Evolutionary conservation across 2,888 invertebrate genomes (phyloP).

Genomic region (Charanyca ferruginea): DNA sequence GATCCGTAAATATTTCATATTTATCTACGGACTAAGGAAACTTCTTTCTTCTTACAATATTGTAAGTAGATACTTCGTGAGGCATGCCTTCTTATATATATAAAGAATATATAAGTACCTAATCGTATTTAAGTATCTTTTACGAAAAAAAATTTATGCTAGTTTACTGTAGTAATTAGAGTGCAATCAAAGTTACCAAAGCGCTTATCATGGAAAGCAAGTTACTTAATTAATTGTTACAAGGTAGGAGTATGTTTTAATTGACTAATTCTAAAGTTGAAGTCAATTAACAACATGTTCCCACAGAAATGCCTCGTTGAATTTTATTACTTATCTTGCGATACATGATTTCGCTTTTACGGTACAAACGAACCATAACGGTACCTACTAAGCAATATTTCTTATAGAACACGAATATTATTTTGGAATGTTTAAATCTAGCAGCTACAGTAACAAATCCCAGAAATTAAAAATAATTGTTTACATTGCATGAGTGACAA

Average conservation of each 20-base stretch:
- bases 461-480: conserved; percentile 21
- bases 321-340: conserved; percentile 53
- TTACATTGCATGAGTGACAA: conserved; percentile 35
- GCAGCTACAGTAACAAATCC: conserved; percentile 1
- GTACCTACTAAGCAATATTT: conserved; percentile 51
- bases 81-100: not conserved
- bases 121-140: not conserved
- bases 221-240: conserved; percentile 37
- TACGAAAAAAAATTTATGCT: not conserved
- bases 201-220: conserved; percentile 30
- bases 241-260: conserved; percentile 48
- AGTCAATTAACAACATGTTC: conserved; percentile 60
- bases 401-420: conserved; percentile 26
- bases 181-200: conserved; percentile 30
- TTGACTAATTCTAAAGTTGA: conserved; percentile 56
- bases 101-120: not conserved
- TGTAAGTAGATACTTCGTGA: not conserved
- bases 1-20: no score
- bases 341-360: conserved; percentile 67
- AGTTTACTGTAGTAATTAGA: conserved; percentile 15
- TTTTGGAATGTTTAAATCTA: conserved; percentile 37
- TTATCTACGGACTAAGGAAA: not conserved
- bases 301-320: conserved; percentile 58
- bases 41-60: not conserved
- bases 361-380: conserved; percentile 63